A percentile compares a stretch with the other conserved stretches of the same genome.
Conservation (phyloP, 2,888 invertebrate genomes). For the Leuctra nigra region DNA sequence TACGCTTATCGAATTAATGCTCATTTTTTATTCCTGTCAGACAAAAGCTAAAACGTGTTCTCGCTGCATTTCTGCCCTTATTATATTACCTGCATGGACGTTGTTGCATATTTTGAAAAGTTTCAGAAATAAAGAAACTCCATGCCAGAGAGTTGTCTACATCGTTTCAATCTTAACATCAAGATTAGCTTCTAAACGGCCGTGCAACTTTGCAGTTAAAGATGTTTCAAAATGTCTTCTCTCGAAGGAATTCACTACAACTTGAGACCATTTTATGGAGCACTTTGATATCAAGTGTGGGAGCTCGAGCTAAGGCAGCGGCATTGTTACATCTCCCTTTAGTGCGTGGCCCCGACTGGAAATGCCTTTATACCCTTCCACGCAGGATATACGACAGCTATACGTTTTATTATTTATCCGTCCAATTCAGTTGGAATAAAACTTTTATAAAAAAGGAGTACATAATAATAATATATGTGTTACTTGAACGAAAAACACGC, state of each 20-base stretch:
- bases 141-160: no score
- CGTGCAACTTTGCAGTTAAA: not conserved
- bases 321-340: conserved; percentile 9
- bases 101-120: no score
- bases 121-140: no score
- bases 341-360: not conserved
- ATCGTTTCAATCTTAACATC: no score
- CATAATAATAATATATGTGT: conserved; percentile 6
- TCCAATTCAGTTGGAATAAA: conserved; percentile 12
- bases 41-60: no score
- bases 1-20: conserved; percentile 2
- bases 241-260: not conserved
- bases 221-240: not conserved
- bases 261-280: conserved; percentile 2
- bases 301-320: not conserved
- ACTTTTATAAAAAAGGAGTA: conserved; percentile 6
- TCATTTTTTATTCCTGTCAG: no score
- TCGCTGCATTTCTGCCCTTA: no score
- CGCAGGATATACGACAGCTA: conserved; percentile 2
- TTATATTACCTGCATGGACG: no score
- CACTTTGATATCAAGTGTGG: conserved; percentile 13
- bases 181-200: no score
- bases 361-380: conserved; percentile 1
- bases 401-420: conserved; percentile 7
- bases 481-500: conserved; percentile 7